Evolutionary conservation across 2,797 vertebrate species (phyloP), one percentile per base, ranked within the genome.

Genomic region (Hydrolagus colliei): DNA sequence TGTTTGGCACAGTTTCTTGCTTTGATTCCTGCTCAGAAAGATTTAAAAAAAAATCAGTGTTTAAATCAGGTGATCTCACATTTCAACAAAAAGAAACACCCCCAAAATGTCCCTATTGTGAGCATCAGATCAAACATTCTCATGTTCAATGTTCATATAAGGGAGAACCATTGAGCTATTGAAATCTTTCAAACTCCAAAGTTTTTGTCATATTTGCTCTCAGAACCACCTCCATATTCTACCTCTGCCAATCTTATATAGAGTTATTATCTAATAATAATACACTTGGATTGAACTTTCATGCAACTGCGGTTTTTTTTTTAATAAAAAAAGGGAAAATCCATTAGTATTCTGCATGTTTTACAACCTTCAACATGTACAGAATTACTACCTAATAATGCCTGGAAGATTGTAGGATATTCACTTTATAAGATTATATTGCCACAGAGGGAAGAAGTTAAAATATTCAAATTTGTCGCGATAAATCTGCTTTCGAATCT

Each of bases 1-100:
- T 86, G 86, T 88, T 82, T 80, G 22, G 86, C 35, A 72, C 88
- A 87, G 61, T 20, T 87, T 32, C 11, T 73, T 78, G 63, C n/a
- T 82, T 12, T 2, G 0, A 65, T 88, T 90, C 88, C 90, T 91
- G 87, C 85, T 89, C 86, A 88, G 88, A 86, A 87, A 41, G 88
- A 72, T 89, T n/a, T n/a, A n/a, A n/a, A 41, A 88, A 5, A 52
- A 52, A 3, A 6, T 52, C 41, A 52, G 41, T 3, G 6, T 52
- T 52, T 3, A 52, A 52, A 52, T 3, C 41, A 52, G 2, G 41
- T 52, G 41, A 52, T 52, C 41, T 52, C 41, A 52, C 79, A 41
- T 2, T 71, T 71, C 22, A 71, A 35, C 41, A 84, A 68, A 11
- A 84, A 84, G 4, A 41, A 68, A 35, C 27, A 27, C 32, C n/a